Percentiles rank a stretch among this genome's conserved stretches.
phyloP scores from a whole-genome alignment of 1,140 invertebrate genomes.

The Drosophila sproati region DNA sequence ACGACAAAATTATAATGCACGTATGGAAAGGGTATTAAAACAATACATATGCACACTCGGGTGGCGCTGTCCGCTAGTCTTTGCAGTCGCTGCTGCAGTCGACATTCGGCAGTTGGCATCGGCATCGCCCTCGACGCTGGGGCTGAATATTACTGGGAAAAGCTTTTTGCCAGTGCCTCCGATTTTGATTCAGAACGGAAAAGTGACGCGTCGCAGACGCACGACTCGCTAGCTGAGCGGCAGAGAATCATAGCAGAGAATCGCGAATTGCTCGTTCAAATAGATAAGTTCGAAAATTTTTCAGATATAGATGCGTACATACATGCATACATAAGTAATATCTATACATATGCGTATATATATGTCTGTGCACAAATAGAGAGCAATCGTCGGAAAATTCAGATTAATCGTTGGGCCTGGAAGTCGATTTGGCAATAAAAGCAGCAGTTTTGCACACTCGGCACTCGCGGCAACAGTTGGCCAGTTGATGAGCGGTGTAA shows the following conservation, averaged over 20 bases:
- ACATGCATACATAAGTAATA: slow-evolving; percentile 14
- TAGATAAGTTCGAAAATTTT: slow-evolving; percentile 22
- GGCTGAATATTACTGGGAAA: slow-evolving; percentile 63
- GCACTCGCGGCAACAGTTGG: slow-evolving; percentile 45
- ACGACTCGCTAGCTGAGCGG: slow-evolving; percentile 40
- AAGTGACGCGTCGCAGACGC: slow-evolving; percentile 72
- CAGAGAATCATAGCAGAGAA: slow-evolving; percentile 18
- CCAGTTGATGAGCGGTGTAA: slow-evolving; percentile 7
- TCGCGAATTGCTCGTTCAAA: slow-evolving; percentile 35
- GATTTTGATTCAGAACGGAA: slow-evolving; percentile 75
- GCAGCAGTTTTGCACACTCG: slow-evolving; percentile 3
- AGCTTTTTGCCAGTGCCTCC: slow-evolving; percentile 56
- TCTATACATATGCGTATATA: slow-evolving; percentile 4
- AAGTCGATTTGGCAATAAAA: slow-evolving; percentile 24
- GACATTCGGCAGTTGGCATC: slow-evolving; percentile 2
- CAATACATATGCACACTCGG: slow-evolving; percentile 15
- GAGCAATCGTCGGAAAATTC: slow-evolving; percentile 17
- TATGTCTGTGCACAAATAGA: not conserved
- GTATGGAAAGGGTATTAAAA: not conserved
- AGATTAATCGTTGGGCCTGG: slow-evolving; percentile 9
- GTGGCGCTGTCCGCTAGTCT: not conserved
- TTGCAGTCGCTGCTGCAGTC: not conserved
- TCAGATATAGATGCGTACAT: slow-evolving; percentile 9
- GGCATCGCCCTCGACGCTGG: slow-evolving; percentile 3
- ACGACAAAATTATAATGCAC: not conserved